These are phyloP conservation scores for Ptychoptera contaminata DNA, from an alignment of 2,888 invertebrate genomes.

Conservation along the genomic window DNA sequence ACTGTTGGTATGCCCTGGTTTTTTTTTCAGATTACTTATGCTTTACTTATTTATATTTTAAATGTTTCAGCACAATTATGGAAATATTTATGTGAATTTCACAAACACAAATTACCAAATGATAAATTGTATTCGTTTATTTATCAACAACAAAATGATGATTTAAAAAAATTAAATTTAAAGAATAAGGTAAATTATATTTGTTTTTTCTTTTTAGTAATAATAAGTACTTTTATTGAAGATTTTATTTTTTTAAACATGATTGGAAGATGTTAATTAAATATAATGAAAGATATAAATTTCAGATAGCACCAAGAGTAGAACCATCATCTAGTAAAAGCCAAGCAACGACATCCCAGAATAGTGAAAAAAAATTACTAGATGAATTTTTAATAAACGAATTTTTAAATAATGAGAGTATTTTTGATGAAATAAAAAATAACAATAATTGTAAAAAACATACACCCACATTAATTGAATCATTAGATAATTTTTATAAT, in stretches of 20 bases:
- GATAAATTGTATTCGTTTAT: constrained; percentile 35
- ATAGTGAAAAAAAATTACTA: background rate
- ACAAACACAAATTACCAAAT: constrained; percentile 23
- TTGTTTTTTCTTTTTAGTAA: too few species aligned
- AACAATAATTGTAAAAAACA: background rate
- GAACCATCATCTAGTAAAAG: too few species aligned
- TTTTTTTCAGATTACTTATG: background rate
- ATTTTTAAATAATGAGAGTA: background rate
- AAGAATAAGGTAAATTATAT: too few species aligned
- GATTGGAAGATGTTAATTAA: too few species aligned
- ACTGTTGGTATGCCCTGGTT: constrained; percentile 37
- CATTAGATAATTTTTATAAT: too few species aligned
- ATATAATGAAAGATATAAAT: too few species aligned
- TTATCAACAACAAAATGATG: constrained; percentile 31
- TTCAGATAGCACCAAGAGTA: too few species aligned
- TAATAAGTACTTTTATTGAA: too few species aligned
- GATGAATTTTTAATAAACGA: background rate
- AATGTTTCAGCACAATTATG: constrained; percentile 36
- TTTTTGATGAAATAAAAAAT: background rate
- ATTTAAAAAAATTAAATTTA: constrained; percentile 12
- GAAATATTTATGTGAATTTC: constrained; percentile 36
- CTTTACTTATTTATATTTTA: too few species aligned
- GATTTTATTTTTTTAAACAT: too few species aligned
- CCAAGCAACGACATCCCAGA: background rate
- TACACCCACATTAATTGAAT: background rate